Evolutionary conservation across 2,888 invertebrate genomes (phyloP).

Genomic region (Heliconius charithonia): DNA sequence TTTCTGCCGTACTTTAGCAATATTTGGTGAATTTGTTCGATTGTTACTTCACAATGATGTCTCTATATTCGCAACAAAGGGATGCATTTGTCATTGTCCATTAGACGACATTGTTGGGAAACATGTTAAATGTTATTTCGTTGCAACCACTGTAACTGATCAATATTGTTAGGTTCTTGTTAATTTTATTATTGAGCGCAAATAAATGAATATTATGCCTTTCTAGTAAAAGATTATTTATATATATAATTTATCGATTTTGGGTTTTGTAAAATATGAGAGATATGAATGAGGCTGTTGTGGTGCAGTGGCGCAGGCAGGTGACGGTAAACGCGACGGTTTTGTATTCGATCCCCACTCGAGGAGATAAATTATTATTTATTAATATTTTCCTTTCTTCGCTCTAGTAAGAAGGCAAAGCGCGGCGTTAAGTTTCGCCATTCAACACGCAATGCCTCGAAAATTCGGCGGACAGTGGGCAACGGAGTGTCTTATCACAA

Average conservation of each 20-base stretch:
- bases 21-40: constrained; percentile 77
- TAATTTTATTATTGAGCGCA: constrained; percentile 11
- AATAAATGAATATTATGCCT: neutral
- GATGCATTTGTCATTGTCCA: constrained; percentile 82
- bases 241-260: neutral
- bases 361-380: no score
- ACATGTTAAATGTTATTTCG: constrained; percentile 67
- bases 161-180: constrained; percentile 40
- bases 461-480: no score
- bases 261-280: neutral
- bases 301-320: neutral
- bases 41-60: constrained; percentile 70
- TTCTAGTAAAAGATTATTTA: neutral
- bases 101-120: constrained; percentile 78
- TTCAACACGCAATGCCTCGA: no score
- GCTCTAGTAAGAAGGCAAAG: no score
- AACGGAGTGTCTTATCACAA: no score
- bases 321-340: neutral
- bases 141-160: constrained; percentile 48
- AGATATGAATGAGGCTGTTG: constrained; percentile 2
- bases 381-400: no score
- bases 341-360: no score
- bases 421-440: no score
- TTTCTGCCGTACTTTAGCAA: constrained; percentile 68
- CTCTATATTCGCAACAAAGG: constrained; percentile 76